Conservation (phyloP, 2,797 vertebrate genomes). For the Enteromius treurensis region DNA sequence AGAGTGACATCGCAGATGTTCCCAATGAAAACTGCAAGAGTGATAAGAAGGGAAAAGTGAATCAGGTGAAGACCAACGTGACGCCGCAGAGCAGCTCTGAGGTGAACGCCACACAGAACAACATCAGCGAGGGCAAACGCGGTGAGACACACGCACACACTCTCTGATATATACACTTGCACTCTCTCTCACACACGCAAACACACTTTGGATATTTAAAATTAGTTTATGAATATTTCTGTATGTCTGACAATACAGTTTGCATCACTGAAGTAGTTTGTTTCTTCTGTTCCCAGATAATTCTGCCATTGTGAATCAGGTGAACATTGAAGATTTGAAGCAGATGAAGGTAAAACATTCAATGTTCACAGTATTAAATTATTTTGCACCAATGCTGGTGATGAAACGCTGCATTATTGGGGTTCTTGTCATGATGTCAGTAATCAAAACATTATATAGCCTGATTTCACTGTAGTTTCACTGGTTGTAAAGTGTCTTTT, state of each 20-base stretch:
- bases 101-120: conserved; percentile 80
- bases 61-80: conserved; percentile 88
- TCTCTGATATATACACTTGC: not conserved
- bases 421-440: not conserved
- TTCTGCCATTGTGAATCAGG: conserved; percentile 83
- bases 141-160: conserved; percentile 72
- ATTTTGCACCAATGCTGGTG: not conserved
- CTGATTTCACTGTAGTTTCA: not conserved
- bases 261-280: not conserved
- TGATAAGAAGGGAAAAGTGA: conserved; percentile 93
- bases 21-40: conserved; percentile 95
- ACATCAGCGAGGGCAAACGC: conserved; percentile 84
- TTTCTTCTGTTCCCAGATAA: conserved; percentile 65
- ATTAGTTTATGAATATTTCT: not conserved
- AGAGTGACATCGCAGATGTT: conserved; percentile 98
- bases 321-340: conserved; percentile 96
- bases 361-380: not conserved
- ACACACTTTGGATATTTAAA: not conserved
- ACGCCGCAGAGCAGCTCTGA: conserved; percentile 93
- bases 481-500: not conserved
- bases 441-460: not conserved
- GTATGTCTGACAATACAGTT: not conserved
- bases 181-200: not conserved
- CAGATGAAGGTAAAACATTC: conserved; percentile 90
- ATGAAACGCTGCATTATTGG: not conserved